Evolutionary conservation across 2,113 vertebrate species (phyloP).

Genomic region (Nettapus auritus): DNA sequence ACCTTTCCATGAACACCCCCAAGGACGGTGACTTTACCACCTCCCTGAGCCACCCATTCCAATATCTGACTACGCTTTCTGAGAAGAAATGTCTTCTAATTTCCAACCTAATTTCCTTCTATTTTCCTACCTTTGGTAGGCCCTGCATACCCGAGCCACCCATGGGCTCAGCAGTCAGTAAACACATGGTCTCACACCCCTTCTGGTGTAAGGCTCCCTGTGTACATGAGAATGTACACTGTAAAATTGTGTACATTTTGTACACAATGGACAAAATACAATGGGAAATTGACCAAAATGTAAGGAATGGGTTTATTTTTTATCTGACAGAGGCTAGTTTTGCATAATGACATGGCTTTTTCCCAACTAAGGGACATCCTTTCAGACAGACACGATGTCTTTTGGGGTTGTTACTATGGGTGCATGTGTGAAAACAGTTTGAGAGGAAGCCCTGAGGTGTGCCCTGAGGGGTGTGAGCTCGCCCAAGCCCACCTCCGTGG

Average conservation of each 20-base stretch:
- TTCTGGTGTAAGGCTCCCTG: not conserved
- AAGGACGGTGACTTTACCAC: no score
- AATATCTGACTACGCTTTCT: no score
- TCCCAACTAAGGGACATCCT: accelerated
- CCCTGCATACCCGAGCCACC: no score
- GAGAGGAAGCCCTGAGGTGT: not conserved
- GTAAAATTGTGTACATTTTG: no score
- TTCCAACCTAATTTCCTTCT: no score
- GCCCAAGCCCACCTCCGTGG: accelerated
- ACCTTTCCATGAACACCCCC: no score
- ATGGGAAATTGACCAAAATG: accelerated
- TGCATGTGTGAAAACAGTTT: not conserved
- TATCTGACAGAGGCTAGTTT: not conserved
- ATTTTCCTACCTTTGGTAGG: not conserved
- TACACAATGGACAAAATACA: accelerated
- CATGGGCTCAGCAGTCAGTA: not conserved
- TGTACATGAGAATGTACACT: accelerated
- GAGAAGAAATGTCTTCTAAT: no score
- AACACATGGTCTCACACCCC: no score
- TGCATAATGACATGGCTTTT: accelerated
- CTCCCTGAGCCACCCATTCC: no score
- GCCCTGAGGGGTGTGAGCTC: no score
- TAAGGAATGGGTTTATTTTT: not conserved
- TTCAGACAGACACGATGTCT: not conserved
- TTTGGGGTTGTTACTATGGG: accelerated